A percentile compares a stretch with the other conserved stretches of the same genome.
Conservation (phyloP, 2,797 vertebrate species). For the Dallia pectoralis region DNA sequence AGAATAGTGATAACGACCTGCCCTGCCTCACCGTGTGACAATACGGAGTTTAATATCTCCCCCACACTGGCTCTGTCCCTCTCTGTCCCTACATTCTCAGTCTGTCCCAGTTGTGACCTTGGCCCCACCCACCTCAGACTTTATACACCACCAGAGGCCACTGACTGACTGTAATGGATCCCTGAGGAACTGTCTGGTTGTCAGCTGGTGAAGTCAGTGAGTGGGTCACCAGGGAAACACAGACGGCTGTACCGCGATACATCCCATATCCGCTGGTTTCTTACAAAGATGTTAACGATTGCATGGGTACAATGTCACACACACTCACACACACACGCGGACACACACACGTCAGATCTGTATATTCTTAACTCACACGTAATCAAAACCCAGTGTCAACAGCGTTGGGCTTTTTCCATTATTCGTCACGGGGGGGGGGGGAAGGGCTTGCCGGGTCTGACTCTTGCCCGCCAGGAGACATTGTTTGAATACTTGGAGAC, state of each 20-base stretch:
- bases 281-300: neutral
- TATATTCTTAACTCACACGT: slow-evolving; percentile 40
- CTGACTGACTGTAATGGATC: neutral
- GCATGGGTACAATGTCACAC: slow-evolving; percentile 2
- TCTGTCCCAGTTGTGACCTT: neutral
- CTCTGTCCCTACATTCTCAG: neutral
- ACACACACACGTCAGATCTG: slow-evolving; percentile 24
- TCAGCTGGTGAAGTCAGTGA: slow-evolving; percentile 45
- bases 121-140: neutral
- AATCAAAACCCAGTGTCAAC: slow-evolving; percentile 45
- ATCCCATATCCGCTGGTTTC: neutral
- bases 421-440: slow-evolving; percentile 59
- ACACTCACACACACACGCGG: slow-evolving; percentile 2
- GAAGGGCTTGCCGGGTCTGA: slow-evolving; percentile 53
- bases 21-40: neutral
- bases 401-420: slow-evolving; percentile 41
- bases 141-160: neutral
- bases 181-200: neutral
- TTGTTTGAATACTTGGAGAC: slow-evolving; percentile 60
- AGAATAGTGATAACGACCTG: neutral
- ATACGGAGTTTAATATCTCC: neutral
- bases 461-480: slow-evolving; percentile 31
- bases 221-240: slow-evolving; percentile 32
- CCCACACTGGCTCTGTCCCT: neutral
- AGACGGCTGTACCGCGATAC: slow-evolving; percentile 39